Evolutionary conservation across 2,797 vertebrate species (phyloP).

Genomic region (Sardinella longiceps): DNA sequence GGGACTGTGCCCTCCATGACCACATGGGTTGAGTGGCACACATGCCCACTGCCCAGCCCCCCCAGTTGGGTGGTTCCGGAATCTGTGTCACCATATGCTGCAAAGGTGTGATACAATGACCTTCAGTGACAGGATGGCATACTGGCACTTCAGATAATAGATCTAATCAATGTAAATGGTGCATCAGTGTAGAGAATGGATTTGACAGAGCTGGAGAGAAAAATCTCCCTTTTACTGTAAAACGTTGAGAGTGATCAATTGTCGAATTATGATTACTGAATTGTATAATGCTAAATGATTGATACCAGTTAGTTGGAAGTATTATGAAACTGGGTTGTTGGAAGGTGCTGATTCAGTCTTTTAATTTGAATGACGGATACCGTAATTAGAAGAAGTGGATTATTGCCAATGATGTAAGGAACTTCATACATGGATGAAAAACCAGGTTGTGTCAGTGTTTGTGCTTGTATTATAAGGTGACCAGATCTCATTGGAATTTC

Average conservation of each 20-base stretch:
- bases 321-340: not conserved
- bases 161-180: not conserved
- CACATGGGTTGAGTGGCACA: not conserved
- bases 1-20: not conserved
- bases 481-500: no score
- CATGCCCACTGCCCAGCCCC: not conserved
- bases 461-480: not conserved
- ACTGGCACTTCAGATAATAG: not conserved
- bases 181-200: not conserved
- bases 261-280: not conserved
- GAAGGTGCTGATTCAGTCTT: no score
- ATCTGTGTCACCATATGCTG: constrained; percentile 13
- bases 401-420: not conserved
- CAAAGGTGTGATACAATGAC: constrained; percentile 8
- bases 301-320: not conserved
- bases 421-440: not conserved
- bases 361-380: no score
- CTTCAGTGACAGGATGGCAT: not conserved
- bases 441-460: not conserved
- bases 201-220: not conserved
- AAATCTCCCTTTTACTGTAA: not conserved
- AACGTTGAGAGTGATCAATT: not conserved
- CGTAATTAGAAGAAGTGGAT: no score
- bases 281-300: not conserved
- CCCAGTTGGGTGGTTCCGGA: not conserved